phyloP scores from a whole-genome alignment of 2,888 invertebrate species.

The Elaeidobius kamerunicus region DNA sequence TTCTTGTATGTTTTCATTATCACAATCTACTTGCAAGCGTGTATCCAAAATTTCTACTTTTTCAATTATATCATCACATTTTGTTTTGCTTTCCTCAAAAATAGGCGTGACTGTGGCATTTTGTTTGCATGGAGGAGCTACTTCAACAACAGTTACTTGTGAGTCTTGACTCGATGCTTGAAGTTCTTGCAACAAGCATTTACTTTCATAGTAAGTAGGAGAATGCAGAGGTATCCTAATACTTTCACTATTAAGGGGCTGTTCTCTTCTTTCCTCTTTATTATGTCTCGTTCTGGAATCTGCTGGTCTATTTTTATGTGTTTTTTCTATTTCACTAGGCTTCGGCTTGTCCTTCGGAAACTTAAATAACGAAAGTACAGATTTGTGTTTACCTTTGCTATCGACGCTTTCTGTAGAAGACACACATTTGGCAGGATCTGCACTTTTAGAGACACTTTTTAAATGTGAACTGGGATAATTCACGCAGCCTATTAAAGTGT shows the following conservation, averaged over 20 bases:
- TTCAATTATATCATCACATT: neutral
- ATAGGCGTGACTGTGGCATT: neutral
- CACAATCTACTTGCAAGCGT: neutral
- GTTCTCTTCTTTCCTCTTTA: slow-evolving; percentile 54
- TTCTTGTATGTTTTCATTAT: neutral
- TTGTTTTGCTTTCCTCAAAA: neutral
- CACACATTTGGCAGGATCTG: slow-evolving; percentile 52
- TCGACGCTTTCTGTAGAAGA: slow-evolving; percentile 50
- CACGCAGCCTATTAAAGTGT: slow-evolving; percentile 45
- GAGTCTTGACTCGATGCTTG: slow-evolving; percentile 52
- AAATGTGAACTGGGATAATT: slow-evolving; percentile 46
- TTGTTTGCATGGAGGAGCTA: neutral
- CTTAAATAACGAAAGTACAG: slow-evolving; percentile 66
- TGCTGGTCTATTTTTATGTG: slow-evolving; percentile 39
- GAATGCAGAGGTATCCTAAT: slow-evolving; percentile 73
- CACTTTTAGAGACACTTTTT: slow-evolving; percentile 46
- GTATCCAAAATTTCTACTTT: slow-evolving; percentile 6
- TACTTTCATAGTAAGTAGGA: slow-evolving; percentile 64
- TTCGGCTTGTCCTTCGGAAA: slow-evolving; percentile 52
- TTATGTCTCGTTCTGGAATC: slow-evolving; percentile 28
- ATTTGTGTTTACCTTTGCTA: slow-evolving; percentile 57
- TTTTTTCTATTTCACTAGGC: slow-evolving; percentile 41
- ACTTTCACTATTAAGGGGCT: slow-evolving; percentile 59
- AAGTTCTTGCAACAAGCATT: slow-evolving; percentile 41
- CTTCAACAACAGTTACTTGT: slow-evolving; percentile 53